Evolutionary conservation across 2,797 vertebrate genomes (phyloP), one percentile per base, ranked within the genome.

Genomic region (Threskiornis aethiopicus): DNA sequence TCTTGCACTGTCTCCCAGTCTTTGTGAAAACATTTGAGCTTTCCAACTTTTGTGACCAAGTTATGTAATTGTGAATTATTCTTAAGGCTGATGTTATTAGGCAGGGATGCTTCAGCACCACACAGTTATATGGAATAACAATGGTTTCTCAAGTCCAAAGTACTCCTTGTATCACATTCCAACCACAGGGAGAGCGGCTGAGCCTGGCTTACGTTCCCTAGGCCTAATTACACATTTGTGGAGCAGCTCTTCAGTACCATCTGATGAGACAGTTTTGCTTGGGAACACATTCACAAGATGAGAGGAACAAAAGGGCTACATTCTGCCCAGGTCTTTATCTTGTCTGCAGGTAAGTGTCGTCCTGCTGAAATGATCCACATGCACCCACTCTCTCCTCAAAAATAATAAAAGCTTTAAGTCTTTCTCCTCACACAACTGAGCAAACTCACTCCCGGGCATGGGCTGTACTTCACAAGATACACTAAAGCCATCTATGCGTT

Each of bases 181-280:
- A 51, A 9, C 8, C 2, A 1, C 24, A 11, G 10, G 14, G 55
- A 83, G 46, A 39, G 44, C 1, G 4, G 42, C 57, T 20, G 71
- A 80, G 51, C 8, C n/a, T 1, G 3, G 37, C 6, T 61, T 2
- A 7, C 4, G 0, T 18, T 20, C 58, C 20, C 55, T 3, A 35
- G 62, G 29, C 37, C n/a, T 35, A 20, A 20, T 16, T 17, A 64
- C 44, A 33, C 47, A 5, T 25, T 15, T 12, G 17, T 3, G 2
- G 64, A 20, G 44, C 0, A 1, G 44, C 61, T 71, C n/a, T 24
- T 13, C 28, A 4, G 6, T 1, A 14, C 3, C 3, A 24, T 2
- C 9, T 13, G 9, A 8, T 0, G 11, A 29, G 16, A 17, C 1
- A 7, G 22, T 2, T 59, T 31, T 41, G 26, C 35, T 21, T 2